Evolutionary conservation across 2,888 invertebrate genomes (phyloP).

Genomic region (Tipula confusa): DNA sequence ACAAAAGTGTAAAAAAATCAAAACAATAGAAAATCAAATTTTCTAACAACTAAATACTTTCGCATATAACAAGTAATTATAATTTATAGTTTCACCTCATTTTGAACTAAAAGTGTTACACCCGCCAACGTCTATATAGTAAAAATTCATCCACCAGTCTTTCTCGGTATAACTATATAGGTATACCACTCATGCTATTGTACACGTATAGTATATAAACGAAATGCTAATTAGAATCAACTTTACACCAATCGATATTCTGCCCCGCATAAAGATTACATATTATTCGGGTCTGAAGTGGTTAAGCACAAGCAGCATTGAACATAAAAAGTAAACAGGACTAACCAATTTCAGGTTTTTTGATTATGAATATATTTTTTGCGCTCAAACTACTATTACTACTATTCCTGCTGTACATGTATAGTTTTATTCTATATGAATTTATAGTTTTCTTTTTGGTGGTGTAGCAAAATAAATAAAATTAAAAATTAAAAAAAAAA

Average conservation of each 20-base stretch:
- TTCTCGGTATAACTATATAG: too few relatives aligned
- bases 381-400: too few relatives aligned
- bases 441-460: slow-evolving; percentile 6
- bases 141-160: background rate
- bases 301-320: background rate
- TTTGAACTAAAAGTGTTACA: background rate
- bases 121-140: background rate
- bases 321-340: slow-evolving; percentile 12
- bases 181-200: background rate
- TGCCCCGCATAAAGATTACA: background rate
- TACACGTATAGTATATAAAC: background rate
- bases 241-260: background rate
- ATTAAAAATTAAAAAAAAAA: background rate
- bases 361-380: background rate
- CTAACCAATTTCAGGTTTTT: background rate
- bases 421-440: background rate
- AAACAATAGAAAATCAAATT: background rate
- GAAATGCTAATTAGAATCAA: slow-evolving; percentile 3
- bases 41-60: background rate
- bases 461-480: slow-evolving; percentile 20
- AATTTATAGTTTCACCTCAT: background rate
- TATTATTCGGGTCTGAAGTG: background rate
- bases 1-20: too few relatives aligned
- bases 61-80: background rate
- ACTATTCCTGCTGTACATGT: background rate